Evolutionary conservation across 2,113 vertebrate genomes (phyloP).

Genomic region (Mystacornis crossleyi): DNA sequence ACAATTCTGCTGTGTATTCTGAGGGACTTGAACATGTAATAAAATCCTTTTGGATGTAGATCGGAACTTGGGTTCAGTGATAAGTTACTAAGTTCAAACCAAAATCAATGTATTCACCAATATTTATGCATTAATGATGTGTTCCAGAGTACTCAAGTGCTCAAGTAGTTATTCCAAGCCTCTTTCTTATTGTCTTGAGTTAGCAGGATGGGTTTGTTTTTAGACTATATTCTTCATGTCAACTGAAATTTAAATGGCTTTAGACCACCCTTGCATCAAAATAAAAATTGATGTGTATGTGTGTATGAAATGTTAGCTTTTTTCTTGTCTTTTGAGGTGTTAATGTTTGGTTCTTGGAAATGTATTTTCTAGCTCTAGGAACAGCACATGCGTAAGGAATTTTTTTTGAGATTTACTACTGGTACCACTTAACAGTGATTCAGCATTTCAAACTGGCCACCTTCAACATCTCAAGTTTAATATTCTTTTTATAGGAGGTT

Average conservation of each 20-base stretch:
- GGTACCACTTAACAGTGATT: not conserved
- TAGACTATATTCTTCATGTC: not conserved
- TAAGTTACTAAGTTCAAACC: conserved; percentile 9
- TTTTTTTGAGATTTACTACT: not conserved
- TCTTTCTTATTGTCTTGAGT: not conserved
- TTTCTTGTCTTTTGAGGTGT: not conserved
- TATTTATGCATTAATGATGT: not conserved
- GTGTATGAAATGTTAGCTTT: not conserved
- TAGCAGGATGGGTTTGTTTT: not conserved
- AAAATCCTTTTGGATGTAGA: not conserved
- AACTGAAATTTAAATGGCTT: not conserved
- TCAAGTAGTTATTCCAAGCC: not conserved
- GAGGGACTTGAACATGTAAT: not conserved
- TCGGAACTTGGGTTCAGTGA: not conserved
- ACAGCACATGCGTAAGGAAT: not conserved
- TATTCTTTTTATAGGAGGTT: not conserved
- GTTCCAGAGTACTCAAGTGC: not conserved
- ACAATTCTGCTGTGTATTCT: not conserved
- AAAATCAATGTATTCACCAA: not conserved
- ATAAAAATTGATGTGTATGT: not conserved
- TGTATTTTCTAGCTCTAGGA: not conserved
- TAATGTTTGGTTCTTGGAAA: not conserved
- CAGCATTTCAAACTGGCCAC: not conserved
- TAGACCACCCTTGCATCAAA: not conserved
- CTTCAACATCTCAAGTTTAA: not conserved